These are phyloP conservation scores for Oncorhynchus nerka DNA, from an alignment of 2,113 vertebrate genomes.

Conservation along the genomic window DNA sequence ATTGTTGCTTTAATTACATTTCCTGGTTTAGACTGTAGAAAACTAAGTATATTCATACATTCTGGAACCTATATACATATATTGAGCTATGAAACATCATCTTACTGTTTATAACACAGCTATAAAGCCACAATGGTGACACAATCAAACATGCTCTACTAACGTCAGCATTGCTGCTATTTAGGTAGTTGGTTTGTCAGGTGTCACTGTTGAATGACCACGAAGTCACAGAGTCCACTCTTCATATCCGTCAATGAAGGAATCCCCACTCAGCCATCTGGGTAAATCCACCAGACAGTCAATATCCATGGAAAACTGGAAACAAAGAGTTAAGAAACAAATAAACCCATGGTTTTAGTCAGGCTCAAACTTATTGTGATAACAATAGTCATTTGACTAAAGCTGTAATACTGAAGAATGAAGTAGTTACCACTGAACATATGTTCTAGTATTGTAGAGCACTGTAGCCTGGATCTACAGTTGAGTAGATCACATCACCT, in stretches of 20 bases:
- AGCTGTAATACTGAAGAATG: neutral
- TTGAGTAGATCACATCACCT: conserved; percentile 62
- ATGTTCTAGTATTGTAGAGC: conserved; percentile 58
- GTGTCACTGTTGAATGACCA: neutral
- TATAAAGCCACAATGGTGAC: neutral
- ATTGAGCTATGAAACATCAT: neutral
- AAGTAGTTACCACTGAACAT: neutral
- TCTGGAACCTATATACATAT: neutral
- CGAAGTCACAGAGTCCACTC: neutral
- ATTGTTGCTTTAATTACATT: neutral
- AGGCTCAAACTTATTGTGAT: too few relatives aligned
- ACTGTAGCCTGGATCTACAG: conserved; percentile 64
- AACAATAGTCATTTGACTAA: too few relatives aligned
- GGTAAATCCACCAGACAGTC: neutral
- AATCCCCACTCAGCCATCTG: neutral
- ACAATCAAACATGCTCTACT: too few relatives aligned
- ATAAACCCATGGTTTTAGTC: neutral
- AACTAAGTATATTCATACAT: neutral
- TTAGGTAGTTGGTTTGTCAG: neutral
- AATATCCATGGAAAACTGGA: neutral
- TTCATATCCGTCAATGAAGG: neutral
- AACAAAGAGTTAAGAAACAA: neutral
- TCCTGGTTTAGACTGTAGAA: neutral
- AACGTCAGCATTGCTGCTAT: neutral
- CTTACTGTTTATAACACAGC: neutral